Evolutionary conservation across 2,797 vertebrate species (phyloP), one percentile per base, ranked within the genome.

Genomic region (Oryzias dopingdopingensis): DNA sequence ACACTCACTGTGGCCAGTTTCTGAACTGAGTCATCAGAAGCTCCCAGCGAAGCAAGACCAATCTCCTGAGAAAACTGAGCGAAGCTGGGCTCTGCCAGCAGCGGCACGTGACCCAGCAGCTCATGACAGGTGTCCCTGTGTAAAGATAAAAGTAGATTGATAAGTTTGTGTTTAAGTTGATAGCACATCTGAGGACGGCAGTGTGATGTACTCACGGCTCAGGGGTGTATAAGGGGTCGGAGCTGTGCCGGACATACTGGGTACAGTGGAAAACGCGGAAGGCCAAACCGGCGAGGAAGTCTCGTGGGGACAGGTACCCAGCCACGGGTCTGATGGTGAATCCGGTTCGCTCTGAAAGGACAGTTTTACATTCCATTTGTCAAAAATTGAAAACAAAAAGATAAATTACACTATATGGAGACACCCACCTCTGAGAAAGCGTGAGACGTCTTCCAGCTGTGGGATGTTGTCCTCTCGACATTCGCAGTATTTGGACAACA

Each of bases 261-360:
- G 97, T 99, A 67, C 97, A 99, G 86, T 99, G 97, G 79, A 99
- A 99, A 78, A 99, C 97, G 52, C 97, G 92, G 81, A 98, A 99
- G 42, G 97, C 97, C 86, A 99, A 89, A 53, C 96, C 97, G 52
- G 97, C 96, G 63, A 99, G 89, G 88, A 99, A 99, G 78, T 99
- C 97, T 57, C 97, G 91, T 2, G 97, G 97, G 0, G 97, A 98
- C 45, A 99, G 79, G 59, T 98, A 99, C 52, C 97, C 97, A 17
- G 97, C 97, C 61, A 98, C 96, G 0, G 97, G 97, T 68, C 95
- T 94, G 66, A 99, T 97, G 74, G 94, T 96, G 74, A 99, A 99
- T 59, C 97, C 97, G 23, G 94, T 93, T 48, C 92, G 92, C 65
- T 98, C 97, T 99, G 88, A 68, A 89, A 81, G 48, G 73, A 54